phyloP scores from a whole-genome alignment of 1,140 invertebrate genomes.

The Heliconius eleuchia region DNA sequence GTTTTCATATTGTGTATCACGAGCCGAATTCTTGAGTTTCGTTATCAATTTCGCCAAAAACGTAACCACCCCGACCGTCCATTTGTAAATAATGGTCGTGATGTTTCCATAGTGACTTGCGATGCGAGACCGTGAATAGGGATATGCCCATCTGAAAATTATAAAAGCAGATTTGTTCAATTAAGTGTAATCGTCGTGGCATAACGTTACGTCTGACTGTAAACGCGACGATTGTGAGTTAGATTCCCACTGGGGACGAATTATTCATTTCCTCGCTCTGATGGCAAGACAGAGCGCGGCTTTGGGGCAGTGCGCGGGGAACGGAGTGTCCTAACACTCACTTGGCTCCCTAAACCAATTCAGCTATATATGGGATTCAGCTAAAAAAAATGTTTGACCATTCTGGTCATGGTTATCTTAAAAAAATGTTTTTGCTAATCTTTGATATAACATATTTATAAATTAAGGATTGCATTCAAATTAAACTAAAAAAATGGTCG shows the following conservation, averaged over 20 bases:
- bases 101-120: slow-evolving; percentile 97
- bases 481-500: too few species aligned
- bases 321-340: too few species aligned
- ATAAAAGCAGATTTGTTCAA: not conserved
- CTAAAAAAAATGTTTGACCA: too few species aligned
- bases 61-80: slow-evolving; percentile 95
- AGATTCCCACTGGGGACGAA: not conserved
- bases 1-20: slow-evolving; percentile 75
- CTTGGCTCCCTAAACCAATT: too few species aligned
- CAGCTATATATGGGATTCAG: too few species aligned
- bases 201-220: not conserved
- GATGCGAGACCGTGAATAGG: slow-evolving; percentile 97
- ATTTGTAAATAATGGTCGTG: slow-evolving; percentile 98
- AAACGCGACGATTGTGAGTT: not conserved
- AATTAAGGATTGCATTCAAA: too few species aligned
- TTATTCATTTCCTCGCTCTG: not conserved
- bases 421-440: too few species aligned
- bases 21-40: slow-evolving; percentile 96
- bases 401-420: too few species aligned
- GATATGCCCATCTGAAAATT: slow-evolving; percentile 90
- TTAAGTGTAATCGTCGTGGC: not conserved
- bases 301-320: too few species aligned
- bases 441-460: too few species aligned
- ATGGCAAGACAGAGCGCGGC: too few species aligned
- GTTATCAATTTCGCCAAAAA: slow-evolving; percentile 92